Conservation (phyloP, 2,888 invertebrate genomes). For the Bombyx huttoni region DNA sequence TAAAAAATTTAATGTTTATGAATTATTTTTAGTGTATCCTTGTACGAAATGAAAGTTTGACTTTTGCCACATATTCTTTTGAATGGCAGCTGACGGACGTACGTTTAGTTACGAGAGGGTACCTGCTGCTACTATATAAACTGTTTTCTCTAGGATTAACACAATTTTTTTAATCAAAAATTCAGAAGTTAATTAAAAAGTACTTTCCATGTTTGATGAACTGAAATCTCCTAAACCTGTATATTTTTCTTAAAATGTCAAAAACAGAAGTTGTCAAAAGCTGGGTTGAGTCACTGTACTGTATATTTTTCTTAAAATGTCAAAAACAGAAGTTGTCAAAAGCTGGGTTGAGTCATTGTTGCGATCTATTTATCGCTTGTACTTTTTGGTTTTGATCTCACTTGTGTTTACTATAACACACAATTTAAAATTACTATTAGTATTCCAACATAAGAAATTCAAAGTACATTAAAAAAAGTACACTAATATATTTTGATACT, state of each 20-base stretch:
- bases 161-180: conserved; percentile 30
- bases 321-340: conserved; percentile 68
- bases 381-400: conserved; percentile 28
- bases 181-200: conserved; percentile 21
- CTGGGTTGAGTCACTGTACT: conserved; percentile 70
- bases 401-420: conserved; percentile 29
- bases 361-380: conserved; percentile 36
- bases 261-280: conserved; percentile 66
- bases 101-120: conserved; percentile 54
- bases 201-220: conserved; percentile 32
- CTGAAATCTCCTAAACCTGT: conserved; percentile 32
- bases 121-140: conserved; percentile 51
- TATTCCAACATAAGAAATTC: background rate
- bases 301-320: conserved; percentile 66
- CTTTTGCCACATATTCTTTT: conserved; percentile 73
- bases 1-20: conserved; percentile 51
- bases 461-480: background rate
- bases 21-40: conserved; percentile 71
- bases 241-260: conserved; percentile 68
- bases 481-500: background rate
- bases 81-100: conserved; percentile 71
- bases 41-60: conserved; percentile 72
- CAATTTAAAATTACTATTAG: conserved; percentile 10
- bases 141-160: conserved; percentile 34
- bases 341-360: conserved; percentile 69